These are phyloP conservation scores for Propithecus deckenii DNA, from an alignment of 2,797 vertebrate species.

Conservation along the genomic window DNA sequence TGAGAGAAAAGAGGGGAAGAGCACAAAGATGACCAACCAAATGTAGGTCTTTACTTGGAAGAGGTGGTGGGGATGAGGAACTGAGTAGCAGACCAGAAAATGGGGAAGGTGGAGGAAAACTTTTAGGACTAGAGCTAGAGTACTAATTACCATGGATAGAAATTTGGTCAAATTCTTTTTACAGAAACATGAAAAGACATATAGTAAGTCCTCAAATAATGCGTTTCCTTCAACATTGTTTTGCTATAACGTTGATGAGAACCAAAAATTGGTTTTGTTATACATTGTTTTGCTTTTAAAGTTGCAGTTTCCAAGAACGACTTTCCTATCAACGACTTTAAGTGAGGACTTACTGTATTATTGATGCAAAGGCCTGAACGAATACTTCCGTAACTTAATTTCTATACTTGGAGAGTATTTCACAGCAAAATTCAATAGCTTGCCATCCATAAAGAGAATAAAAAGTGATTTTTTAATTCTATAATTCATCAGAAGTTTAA, in stretches of 20 bases:
- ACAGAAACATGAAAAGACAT: neutral
- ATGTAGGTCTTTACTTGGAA: neutral
- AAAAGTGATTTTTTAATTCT: neutral
- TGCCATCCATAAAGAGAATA: neutral
- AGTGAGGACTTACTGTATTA: neutral
- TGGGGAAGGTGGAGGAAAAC: neutral
- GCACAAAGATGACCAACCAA: fast-evolving
- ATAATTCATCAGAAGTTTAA: conserved; percentile 50
- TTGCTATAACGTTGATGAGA: neutral
- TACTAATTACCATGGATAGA: too few species aligned
- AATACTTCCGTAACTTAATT: neutral
- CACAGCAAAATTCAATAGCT: neutral
- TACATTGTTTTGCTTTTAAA: neutral
- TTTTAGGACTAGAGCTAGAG: neutral
- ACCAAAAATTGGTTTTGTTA: neutral
- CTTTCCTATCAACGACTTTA: neutral
- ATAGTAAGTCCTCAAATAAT: neutral
- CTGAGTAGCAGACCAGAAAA: neutral
- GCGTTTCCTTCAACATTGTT: neutral
- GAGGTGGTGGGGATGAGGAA: neutral
- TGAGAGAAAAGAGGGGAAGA: neutral
- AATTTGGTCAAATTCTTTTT: neutral
- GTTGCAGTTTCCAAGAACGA: neutral
- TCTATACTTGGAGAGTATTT: neutral
- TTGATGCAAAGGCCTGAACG: neutral